These are phyloP conservation scores for Clarias gariepinus DNA, from an alignment of 2,113 vertebrate genomes.

Conservation along the genomic window DNA sequence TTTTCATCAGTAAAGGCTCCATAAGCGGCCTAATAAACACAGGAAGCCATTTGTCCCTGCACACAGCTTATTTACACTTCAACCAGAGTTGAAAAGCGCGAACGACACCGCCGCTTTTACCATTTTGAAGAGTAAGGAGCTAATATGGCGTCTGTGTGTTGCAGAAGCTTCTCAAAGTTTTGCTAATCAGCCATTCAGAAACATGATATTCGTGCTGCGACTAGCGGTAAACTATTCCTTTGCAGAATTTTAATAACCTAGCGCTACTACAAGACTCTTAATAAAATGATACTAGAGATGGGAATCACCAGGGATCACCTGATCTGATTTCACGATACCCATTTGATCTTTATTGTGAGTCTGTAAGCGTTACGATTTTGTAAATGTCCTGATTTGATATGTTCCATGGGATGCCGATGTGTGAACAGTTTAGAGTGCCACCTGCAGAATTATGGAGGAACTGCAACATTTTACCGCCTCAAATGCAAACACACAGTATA, in stretches of 20 bases:
- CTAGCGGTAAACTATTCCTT: background rate
- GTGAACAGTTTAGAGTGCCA: no score
- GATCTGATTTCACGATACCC: no score
- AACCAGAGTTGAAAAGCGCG: conserved; percentile 46
- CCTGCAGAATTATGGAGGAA: no score
- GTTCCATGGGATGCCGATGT: no score
- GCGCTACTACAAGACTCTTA: no score
- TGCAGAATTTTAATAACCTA: background rate
- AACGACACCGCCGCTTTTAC: conserved; percentile 55
- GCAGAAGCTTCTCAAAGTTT: background rate
- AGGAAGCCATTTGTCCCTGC: background rate
- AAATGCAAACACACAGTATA: no score
- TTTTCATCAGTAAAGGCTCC: background rate
- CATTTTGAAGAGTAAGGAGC: conserved; percentile 57
- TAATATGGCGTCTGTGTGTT: conserved; percentile 57
- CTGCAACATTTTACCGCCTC: no score
- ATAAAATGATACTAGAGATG: no score
- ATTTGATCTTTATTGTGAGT: no score
- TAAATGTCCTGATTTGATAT: no score
- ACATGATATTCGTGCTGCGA: background rate
- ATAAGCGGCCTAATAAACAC: background rate
- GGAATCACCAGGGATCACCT: no score
- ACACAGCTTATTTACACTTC: conserved; percentile 10
- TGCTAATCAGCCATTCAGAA: background rate
- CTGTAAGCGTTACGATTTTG: no score